Conservation (phyloP, 2,888 invertebrate species). For the Cancer borealis region DNA sequence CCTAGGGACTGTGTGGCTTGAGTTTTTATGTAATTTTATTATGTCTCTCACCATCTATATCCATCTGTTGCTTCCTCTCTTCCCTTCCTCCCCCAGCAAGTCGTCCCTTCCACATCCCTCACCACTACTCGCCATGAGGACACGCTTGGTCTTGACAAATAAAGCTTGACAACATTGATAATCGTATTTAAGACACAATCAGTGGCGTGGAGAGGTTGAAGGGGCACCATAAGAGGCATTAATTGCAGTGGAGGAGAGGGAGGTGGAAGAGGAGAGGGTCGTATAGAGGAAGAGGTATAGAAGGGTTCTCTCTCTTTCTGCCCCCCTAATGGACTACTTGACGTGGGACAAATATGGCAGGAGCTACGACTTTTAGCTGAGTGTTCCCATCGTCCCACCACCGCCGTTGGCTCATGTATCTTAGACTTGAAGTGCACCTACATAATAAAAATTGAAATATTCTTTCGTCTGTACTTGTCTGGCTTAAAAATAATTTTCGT, state of each 20-base stretch:
- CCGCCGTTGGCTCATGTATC: not conserved
- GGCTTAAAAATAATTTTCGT: too few species aligned
- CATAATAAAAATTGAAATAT: too few species aligned
- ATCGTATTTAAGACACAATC: conserved; percentile 31
- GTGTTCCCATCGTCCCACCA: not conserved
- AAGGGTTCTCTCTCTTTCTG: not conserved
- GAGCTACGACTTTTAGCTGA: not conserved
- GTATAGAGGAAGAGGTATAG: not conserved
- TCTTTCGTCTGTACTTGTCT: too few species aligned
- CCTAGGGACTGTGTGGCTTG: too few species aligned
- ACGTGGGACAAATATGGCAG: conserved; percentile 48
- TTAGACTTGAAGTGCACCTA: not conserved
- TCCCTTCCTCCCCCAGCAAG: not conserved
- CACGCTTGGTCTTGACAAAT: not conserved
- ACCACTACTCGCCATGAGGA: not conserved
- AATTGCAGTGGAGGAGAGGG: conserved; percentile 38
- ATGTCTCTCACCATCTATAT: not conserved
- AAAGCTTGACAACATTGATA: not conserved
- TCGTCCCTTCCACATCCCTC: not conserved
- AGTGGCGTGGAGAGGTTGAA: conserved; percentile 51
- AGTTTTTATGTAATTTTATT: too few species aligned
- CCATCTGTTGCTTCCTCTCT: not conserved
- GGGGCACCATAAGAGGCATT: conserved; percentile 45
- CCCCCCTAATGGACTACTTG: conserved; percentile 51
- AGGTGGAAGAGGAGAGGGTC: not conserved